A percentile compares a stretch with the other conserved stretches of the same genome.
Conservation (phyloP, 2,113 vertebrate species). For the Nothoprocta perdicaria region DNA sequence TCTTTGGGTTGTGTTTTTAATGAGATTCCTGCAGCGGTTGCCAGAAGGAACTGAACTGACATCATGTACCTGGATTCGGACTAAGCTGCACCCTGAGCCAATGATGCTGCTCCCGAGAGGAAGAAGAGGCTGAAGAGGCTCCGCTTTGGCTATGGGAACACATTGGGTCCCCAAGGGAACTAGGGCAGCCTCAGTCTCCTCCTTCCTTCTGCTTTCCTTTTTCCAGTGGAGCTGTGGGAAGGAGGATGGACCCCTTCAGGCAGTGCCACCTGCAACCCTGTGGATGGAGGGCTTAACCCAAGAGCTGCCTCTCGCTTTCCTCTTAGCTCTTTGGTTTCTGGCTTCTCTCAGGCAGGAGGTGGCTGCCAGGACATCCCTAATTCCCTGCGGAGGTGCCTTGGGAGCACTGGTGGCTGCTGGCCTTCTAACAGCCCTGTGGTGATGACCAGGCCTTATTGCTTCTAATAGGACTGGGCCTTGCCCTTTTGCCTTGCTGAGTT, state of each 20-base stretch:
- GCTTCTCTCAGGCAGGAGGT: not conserved
- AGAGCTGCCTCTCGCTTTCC: not conserved
- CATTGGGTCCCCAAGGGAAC: rapidly evolving
- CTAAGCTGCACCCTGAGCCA: not conserved
- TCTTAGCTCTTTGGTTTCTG: not conserved
- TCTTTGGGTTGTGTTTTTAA: not conserved
- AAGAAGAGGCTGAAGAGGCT: not conserved
- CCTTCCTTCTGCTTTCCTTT: not conserved
- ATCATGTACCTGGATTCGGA: not conserved
- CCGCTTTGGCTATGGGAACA: not conserved
- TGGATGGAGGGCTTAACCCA: not conserved
- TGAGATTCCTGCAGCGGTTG: not conserved
- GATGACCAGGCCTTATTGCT: not conserved
- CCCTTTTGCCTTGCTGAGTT: not conserved
- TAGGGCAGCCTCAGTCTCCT: not conserved
- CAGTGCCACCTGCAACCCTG: not conserved
- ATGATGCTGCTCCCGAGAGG: not conserved
- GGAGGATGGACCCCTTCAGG: not conserved
- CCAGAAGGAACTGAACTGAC: not conserved
- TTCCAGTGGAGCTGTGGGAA: not conserved
- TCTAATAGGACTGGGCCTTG: not conserved
- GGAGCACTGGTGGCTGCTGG: not conserved
- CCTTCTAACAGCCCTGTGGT: not conserved
- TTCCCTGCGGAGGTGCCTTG: not conserved
- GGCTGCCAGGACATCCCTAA: not conserved